Evolutionary conservation across 2,797 vertebrate species (phyloP), one percentile per base, ranked within the genome.

Genomic region (Typhlichthys subterraneus): DNA sequence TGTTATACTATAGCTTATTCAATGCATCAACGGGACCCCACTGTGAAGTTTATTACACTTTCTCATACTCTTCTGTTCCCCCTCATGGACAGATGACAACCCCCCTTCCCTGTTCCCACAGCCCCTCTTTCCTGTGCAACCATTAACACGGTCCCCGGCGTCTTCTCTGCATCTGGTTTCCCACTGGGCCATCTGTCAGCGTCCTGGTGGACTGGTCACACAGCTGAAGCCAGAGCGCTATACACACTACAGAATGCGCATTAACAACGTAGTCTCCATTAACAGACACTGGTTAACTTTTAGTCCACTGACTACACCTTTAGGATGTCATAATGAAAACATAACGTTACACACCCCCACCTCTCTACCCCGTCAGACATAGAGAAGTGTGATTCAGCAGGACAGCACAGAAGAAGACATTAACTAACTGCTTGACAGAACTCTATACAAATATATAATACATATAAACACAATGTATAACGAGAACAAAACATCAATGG

Each of bases 111-210:
- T 51, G 47, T 53, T 50, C 58, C 11, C 48, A 48, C 52, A 48
- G 17, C 69, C 59, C 45, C 52, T 66, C 38, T 29, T 9, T 47
- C 19, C 42, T 45, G 17, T 73, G 23, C 60, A 65, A 33, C 55
- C 68, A 77, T 75, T 80, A 67, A 53, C 70, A 63, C 63, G 68
- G 57, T 64, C 65, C 50, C 70, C 67, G 67, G 23, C 23, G 23
- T 64, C 61, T 45, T 68, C 53, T 31, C 58, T 62, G 33, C 59
- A 67, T 53, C 70, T 46, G 45, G 63, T 57, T 13, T 84, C 75
- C 79, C 77, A 85, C 82, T 73, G 80, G 77, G 65, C 88, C 87
- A 91, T 91, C 88, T 90, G 89, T 88, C 84, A 87, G 69, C 82
- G 67, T 84, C 74, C 70, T 74, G 51, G 69, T 53, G 4, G 75